Evolutionary conservation across 1,140 invertebrate species (phyloP).

Genomic region (Dinoponera quadriceps): DNA sequence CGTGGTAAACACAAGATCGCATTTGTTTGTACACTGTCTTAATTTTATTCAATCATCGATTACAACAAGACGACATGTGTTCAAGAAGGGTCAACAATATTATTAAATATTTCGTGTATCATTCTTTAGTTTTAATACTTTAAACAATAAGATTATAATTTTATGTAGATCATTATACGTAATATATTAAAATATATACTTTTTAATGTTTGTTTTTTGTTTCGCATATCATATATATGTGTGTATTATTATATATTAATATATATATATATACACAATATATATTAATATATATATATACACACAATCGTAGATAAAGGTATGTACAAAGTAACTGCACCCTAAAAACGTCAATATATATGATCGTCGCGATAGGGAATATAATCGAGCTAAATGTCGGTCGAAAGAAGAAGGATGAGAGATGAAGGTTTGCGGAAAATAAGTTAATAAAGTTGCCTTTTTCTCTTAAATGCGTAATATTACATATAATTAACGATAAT

Average conservation of each 20-base stretch:
- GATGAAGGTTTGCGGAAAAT: conserved; percentile 68
- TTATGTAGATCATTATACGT: conserved; percentile 82
- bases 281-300: conserved; percentile 80
- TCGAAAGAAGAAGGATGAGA: conserved; percentile 57
- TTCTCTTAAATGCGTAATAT: conserved; percentile 70
- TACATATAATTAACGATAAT: conserved; percentile 72
- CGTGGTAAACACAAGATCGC: conserved; percentile 8
- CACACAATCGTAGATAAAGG: conserved; percentile 76
- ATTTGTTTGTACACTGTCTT: conserved; percentile 75
- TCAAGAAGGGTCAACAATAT: conserved; percentile 84
- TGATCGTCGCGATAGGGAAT: conserved; percentile 70
- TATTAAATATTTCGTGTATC: conserved; percentile 84
- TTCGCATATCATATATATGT: conserved; percentile 73
- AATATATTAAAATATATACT: conserved; percentile 85
- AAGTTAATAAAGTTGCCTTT: conserved; percentile 73
- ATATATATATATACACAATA: conserved; percentile 77
- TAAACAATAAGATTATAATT: conserved; percentile 85
- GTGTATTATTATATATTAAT: too few species aligned
- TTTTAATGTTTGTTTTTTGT: conserved; percentile 77
- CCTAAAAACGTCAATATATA: conserved; percentile 72
- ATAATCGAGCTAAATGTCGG: conserved; percentile 71
- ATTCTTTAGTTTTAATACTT: conserved; percentile 82
- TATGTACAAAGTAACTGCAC: conserved; percentile 82
- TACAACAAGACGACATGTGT: conserved; percentile 83
- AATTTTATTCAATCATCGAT: conserved; percentile 83